phyloP scores from a whole-genome alignment of 2,797 vertebrate genomes.

The Sorex maritimensis region DNA sequence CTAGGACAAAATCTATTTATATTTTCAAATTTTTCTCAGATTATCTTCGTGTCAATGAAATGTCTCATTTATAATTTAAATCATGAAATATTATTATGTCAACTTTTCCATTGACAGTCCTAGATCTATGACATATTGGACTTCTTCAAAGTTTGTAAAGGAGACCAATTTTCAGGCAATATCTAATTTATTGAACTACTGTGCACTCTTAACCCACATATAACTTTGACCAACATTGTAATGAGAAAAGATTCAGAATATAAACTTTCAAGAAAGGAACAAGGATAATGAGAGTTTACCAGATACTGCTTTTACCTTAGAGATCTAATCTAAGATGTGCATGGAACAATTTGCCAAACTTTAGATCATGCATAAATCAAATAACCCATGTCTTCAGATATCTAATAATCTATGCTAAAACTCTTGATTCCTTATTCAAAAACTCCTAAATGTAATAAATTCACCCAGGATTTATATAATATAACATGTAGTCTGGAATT shows the following conservation, averaged over 20 bases:
- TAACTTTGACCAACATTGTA: constrained; percentile 8
- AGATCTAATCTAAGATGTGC: constrained; percentile 23
- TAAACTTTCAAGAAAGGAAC: constrained; percentile 55
- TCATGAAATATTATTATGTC: constrained; percentile 41
- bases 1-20: constrained; percentile 55
- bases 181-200: constrained; percentile 38
- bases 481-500: constrained; percentile 46
- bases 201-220: neutral
- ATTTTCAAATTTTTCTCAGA: constrained; percentile 64
- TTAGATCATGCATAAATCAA: constrained; percentile 36
- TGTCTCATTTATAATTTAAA: constrained; percentile 63
- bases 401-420: constrained; percentile 6
- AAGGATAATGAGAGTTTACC: constrained; percentile 13
- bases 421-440: constrained; percentile 8
- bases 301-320: constrained; percentile 27
- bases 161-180: neutral
- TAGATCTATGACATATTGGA: neutral
- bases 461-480: constrained; percentile 21
- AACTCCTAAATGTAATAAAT: constrained; percentile 43
- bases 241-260: constrained; percentile 21
- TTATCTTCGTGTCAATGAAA: constrained; percentile 31
- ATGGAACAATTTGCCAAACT: constrained; percentile 40
- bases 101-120: constrained; percentile 54
- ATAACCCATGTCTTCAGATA: constrained; percentile 47
- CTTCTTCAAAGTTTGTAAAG: constrained; percentile 55